A percentile compares a stretch with the other conserved stretches of the same genome.
phyloP scores from a whole-genome alignment of 2,888 invertebrate species.

The Holacanthella duospinosa region DNA sequence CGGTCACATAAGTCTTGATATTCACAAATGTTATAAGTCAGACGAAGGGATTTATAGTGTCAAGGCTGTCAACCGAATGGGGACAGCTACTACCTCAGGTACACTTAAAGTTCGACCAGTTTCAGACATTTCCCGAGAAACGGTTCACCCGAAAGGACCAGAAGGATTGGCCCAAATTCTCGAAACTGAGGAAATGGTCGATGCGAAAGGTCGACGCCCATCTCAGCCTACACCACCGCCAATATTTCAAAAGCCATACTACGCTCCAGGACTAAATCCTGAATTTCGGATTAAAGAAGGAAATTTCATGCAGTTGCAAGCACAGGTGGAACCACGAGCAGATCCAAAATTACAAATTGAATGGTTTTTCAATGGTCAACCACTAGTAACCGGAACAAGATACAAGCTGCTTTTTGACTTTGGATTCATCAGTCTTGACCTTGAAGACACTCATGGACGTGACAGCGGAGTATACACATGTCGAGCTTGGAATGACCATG shows the following conservation, averaged over 20 bases:
- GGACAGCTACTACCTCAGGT: constrained; percentile 80
- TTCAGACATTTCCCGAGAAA: constrained; percentile 65
- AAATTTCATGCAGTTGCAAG: constrained; percentile 81
- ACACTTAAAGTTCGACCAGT: constrained; percentile 57
- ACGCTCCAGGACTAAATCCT: constrained; percentile 68
- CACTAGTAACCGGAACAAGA: constrained; percentile 56
- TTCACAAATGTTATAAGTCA: constrained; percentile 75
- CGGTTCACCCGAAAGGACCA: constrained; percentile 89
- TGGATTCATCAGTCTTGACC: constrained; percentile 88
- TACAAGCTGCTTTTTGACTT: constrained; percentile 74
- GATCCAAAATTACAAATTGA: constrained; percentile 83
- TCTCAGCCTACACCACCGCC: constrained; percentile 63
- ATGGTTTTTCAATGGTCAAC: constrained; percentile 89
- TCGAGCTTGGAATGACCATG: constrained; percentile 75
- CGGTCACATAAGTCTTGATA: constrained; percentile 85
- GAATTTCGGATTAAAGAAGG: constrained; percentile 72
- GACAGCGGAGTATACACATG: constrained; percentile 90
- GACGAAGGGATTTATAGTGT: constrained; percentile 87
- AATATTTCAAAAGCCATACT: constrained; percentile 72
- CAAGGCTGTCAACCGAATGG: constrained; percentile 77
- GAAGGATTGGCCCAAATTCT: constrained; percentile 80
- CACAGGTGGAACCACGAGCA: constrained; percentile 84
- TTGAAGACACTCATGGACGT: constrained; percentile 81
- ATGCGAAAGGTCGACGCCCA: constrained; percentile 50
- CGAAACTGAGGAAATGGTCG: constrained; percentile 57